Evolutionary conservation across 2,888 invertebrate species (phyloP), one percentile per base, ranked within the genome.

Genomic region (Hedychridium roseum): DNA sequence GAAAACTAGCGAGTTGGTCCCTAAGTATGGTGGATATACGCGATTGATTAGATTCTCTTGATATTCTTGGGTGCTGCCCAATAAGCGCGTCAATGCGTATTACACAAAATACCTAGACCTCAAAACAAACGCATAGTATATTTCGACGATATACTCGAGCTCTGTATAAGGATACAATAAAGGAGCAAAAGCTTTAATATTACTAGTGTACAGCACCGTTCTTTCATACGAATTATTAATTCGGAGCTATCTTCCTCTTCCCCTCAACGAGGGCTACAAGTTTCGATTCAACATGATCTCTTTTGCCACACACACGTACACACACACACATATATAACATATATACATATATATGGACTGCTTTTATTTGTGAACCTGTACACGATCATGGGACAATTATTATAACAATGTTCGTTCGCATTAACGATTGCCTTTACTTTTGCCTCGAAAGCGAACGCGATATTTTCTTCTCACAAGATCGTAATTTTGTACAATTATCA

Each of bases 361-460:
- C 57, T 61, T 66, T 73, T 72, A 71, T 73, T 74, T 60, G 66
- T 68, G 64, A 62, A 69, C 71, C 64, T 72, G 73, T 74, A 76
- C 71, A 76, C 70, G 68, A 76, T 74, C 71, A 72, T 74, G 71
- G 71, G 73, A 76, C 75, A 71, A 72, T 61, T n/a, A n/a, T n/a
- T n/a, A n/a, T 75, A 75, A 73, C 73, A 73, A 71, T 68, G 68
- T 68, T 71, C 62, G 59, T 57, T 57, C 46, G 49, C 31, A 32
- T 47, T 50, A 43, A 49, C 54, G 57, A 56, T 60, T 60, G 55
- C 58, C 49, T 61, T 40, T 51, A 53, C 40, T 37, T 35, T 52
- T 56, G 38, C 37, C 43, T 43, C 48, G 32, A 30, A 17, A 17
- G 40, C 21, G n/a, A 26, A 21, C n/a, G n/a, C n/a, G n/a, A n/a